Percentiles rank a stretch among this genome's conserved stretches.
phyloP scores from a whole-genome alignment of 1,140 invertebrate genomes.

The Formica exsecta region DNA sequence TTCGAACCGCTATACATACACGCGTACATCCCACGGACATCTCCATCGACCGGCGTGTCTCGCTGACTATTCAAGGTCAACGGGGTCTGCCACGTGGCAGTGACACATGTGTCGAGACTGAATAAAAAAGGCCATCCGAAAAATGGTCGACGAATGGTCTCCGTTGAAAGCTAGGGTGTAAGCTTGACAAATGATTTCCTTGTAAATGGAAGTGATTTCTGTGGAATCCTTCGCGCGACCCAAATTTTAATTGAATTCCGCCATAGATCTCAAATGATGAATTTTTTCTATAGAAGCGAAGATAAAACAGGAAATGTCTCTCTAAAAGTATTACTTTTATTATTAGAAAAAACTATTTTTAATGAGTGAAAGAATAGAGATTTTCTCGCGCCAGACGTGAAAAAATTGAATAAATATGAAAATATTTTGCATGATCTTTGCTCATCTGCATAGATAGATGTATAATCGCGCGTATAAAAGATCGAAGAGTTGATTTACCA shows the following conservation, averaged over 20 bases:
- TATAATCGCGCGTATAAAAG: conserved; percentile 53
- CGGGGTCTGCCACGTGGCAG: conserved; percentile 69
- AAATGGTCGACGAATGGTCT: conserved; percentile 58
- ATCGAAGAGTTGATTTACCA: conserved; percentile 32
- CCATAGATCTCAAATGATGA: neutral
- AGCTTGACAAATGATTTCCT: conserved; percentile 61
- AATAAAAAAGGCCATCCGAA: conserved; percentile 45
- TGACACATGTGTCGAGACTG: conserved; percentile 68
- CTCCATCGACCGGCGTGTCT: conserved; percentile 70
- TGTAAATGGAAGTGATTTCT: conserved; percentile 5
- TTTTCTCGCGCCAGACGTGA: neutral
- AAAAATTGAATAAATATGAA: neutral
- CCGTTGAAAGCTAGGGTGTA: conserved; percentile 59
- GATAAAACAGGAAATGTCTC: neutral
- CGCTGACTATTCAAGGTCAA: conserved; percentile 71
- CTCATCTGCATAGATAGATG: conserved; percentile 24
- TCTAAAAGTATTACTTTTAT: neutral
- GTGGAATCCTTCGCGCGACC: neutral
- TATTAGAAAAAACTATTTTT: neutral
- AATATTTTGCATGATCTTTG: neutral
- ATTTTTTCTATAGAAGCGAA: neutral
- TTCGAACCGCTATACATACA: conserved; percentile 60
- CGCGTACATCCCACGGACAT: conserved; percentile 65
- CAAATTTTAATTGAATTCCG: neutral
- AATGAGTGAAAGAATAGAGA: neutral